Evolutionary conservation across 2,888 invertebrate genomes (phyloP), one percentile per base, ranked within the genome.

Genomic region (Pristionchus fissidentatus): DNA sequence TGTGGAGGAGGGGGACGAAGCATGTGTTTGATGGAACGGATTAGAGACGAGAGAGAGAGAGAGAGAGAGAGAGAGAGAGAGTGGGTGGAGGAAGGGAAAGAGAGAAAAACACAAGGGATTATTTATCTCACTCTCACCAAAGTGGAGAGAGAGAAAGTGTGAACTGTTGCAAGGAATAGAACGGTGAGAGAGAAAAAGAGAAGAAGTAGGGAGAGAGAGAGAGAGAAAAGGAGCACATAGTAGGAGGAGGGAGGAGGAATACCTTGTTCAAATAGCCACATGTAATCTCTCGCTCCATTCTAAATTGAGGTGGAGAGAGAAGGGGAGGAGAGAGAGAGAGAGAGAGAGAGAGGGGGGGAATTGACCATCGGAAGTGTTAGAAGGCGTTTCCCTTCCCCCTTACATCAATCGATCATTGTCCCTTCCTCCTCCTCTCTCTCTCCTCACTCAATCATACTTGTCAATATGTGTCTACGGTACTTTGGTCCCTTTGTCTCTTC

Each of bases 251-350:
- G 73, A 73, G 41, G 73, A 26, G 38, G 46, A 41, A 41, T 43
- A 46, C 73, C 43, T 73, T 73, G 43, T 41, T 46, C 46, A 46
- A 46, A 41, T 73, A 62, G 62, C 62, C 62, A 62, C 62, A 62
- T 62, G 62, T 62, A 62, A 62, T 62, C 62, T 62, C 62, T 62
- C 62, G 62, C 62, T 62, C 62, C 62, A 62, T 62, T 62, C 62
- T 62, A 62, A 62, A 62, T 62, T 62, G 62, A 62, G 62, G 62
- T 62, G 35, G 62, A 62, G 35, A 19, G 35, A 62, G 62, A 35
- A 35, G 62, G 62, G 35, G 19, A 35, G 35, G 29, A 60, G 60
- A 29, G 60, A 62, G 60, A 62, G 62, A 62, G 62, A 4, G 35
- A 26, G 57, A n/a, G 57, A 10, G 57, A 57, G 57, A 29, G n/a